These are phyloP conservation scores for Blennius ocellaris DNA, from an alignment of 2,113 vertebrate species.

Conservation along the genomic window DNA sequence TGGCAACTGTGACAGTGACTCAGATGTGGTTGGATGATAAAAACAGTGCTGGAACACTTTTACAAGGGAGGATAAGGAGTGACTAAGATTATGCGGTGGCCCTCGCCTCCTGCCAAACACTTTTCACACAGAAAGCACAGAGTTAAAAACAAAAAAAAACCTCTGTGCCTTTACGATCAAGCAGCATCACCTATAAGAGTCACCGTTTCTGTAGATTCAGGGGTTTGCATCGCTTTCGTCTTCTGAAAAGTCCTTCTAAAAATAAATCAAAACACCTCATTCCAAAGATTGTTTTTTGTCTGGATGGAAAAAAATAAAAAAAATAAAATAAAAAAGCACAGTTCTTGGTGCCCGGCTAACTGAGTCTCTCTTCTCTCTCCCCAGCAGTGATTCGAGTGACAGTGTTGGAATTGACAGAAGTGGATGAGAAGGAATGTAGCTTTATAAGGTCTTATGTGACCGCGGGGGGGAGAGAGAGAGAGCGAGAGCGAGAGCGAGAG, in stretches of 20 bases:
- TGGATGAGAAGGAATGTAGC: constrained; percentile 78
- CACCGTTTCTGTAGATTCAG: background rate
- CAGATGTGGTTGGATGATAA: constrained; percentile 62
- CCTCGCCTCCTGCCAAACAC: constrained; percentile 29
- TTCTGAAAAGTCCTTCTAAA: background rate
- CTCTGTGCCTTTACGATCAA: constrained; percentile 15
- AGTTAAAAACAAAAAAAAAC: constrained; percentile 27
- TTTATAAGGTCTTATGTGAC: constrained; percentile 80
- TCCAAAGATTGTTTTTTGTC: constrained; percentile 4
- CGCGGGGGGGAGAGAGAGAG: constrained; percentile 69
- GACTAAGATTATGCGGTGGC: constrained; percentile 46
- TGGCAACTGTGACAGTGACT: constrained; percentile 52
- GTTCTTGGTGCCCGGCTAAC: constrained; percentile 64
- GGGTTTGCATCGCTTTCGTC: background rate
- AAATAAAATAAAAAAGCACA: constrained; percentile 57
- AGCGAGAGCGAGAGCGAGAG: constrained; percentile 66
- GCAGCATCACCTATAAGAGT: constrained; percentile 2
- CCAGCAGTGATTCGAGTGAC: constrained; percentile 78
- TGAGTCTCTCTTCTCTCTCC: constrained; percentile 56
- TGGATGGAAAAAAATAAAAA: constrained; percentile 1
- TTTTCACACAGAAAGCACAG: constrained; percentile 17
- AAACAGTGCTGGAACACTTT: constrained; percentile 36
- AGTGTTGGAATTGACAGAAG: constrained; percentile 85
- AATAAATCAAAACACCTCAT: background rate
- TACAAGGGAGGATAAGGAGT: constrained; percentile 37